Percentiles rank a stretch among this genome's conserved stretches.
These are phyloP conservation scores for Pammene aurita DNA, from an alignment of 2,888 invertebrate species.

Conservation along the genomic window DNA sequence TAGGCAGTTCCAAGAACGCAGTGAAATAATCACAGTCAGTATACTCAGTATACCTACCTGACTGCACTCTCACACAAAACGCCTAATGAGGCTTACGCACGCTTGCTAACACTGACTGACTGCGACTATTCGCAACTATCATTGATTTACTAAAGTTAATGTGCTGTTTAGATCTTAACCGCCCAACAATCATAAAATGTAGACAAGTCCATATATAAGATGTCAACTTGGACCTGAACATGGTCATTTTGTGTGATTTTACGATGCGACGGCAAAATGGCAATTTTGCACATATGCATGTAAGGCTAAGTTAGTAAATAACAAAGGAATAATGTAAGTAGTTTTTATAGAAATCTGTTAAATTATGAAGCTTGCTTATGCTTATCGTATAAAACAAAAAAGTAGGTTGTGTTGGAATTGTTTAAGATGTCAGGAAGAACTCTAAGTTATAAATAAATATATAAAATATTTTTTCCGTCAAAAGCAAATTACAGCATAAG, in stretches of 20 bases:
- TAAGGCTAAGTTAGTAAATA: constrained; percentile 17
- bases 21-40: constrained; percentile 8
- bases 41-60: neutral
- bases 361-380: too few species aligned
- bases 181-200: constrained; percentile 20
- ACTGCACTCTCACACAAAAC: neutral
- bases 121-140: neutral
- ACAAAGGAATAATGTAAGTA: too few species aligned
- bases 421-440: too few species aligned
- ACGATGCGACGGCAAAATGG: neutral
- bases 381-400: too few species aligned
- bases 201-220: constrained; percentile 8
- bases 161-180: constrained; percentile 1
- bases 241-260: constrained; percentile 24
- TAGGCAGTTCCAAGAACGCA: constrained; percentile 1
- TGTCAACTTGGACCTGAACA: constrained; percentile 21
- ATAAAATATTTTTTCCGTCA: too few species aligned
- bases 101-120: neutral
- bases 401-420: too few species aligned
- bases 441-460: too few species aligned
- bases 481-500: too few species aligned
- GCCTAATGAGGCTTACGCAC: neutral
- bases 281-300: constrained; percentile 5
- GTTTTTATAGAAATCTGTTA: too few species aligned
- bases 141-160: neutral